Evolutionary conservation across 2,888 invertebrate species (phyloP).

Genomic region (Netelia virgata): DNA sequence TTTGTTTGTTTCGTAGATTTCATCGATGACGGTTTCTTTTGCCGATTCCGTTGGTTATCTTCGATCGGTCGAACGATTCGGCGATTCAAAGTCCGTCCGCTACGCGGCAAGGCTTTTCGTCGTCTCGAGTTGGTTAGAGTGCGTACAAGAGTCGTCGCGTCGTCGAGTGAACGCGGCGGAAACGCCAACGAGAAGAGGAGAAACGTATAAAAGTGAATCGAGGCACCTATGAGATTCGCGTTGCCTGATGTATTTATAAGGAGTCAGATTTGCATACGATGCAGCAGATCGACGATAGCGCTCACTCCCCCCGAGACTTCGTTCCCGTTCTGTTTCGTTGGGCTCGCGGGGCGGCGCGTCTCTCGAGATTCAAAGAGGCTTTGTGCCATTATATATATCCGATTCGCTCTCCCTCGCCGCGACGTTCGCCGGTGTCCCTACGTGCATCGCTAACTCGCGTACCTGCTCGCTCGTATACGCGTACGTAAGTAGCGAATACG

Average conservation of each 20-base stretch:
- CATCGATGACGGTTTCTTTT: conserved; percentile 13
- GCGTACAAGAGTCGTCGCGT: conserved; percentile 69
- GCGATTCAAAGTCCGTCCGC: conserved; percentile 2
- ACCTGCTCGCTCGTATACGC: conserved; percentile 70
- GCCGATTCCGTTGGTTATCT: conserved; percentile 34
- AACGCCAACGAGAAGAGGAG: conserved; percentile 56
- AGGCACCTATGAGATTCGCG: conserved; percentile 80
- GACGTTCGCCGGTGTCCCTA: conserved; percentile 22
- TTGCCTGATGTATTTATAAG: conserved; percentile 85
- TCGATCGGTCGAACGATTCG: conserved; percentile 25
- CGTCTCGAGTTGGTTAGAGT: conserved; percentile 47
- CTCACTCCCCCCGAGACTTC: conserved; percentile 71
- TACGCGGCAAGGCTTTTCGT: not conserved
- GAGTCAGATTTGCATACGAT: conserved; percentile 85
- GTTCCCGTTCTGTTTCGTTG: conserved; percentile 52
- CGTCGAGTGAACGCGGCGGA: conserved; percentile 44
- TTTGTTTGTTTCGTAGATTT: too few relatives aligned
- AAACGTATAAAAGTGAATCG: conserved; percentile 72
- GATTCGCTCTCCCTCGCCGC: conserved; percentile 63
- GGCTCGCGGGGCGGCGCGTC: conserved; percentile 68
- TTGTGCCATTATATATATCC: conserved; percentile 76
- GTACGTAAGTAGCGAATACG: conserved; percentile 55
- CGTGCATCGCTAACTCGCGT: conserved; percentile 41
- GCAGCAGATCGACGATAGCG: conserved; percentile 80
- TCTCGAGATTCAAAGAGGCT: conserved; percentile 74